phyloP scores from a whole-genome alignment of 2,888 invertebrate species.

The Dasysyrphus albostriatus region DNA sequence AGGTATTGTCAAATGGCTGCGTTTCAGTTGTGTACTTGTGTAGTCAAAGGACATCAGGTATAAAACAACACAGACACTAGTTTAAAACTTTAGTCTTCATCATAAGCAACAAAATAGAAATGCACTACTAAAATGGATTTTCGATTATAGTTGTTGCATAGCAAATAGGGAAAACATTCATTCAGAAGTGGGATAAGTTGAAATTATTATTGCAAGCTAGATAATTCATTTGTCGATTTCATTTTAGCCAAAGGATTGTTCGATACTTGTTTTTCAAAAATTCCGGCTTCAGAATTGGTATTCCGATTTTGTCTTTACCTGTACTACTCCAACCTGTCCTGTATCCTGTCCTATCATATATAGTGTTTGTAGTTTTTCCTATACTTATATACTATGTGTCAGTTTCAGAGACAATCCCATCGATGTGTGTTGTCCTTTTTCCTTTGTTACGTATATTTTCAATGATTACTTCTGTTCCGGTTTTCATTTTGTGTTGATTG shows the following conservation, averaged over 20 bases:
- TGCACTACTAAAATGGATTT: slow-evolving; percentile 39
- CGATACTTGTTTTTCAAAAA: neutral
- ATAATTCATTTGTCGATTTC: slow-evolving; percentile 58
- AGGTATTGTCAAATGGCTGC: no score
- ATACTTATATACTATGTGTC: neutral
- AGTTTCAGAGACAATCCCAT: slow-evolving; percentile 1
- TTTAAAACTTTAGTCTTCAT: neutral
- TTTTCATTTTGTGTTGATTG: slow-evolving; percentile 66
- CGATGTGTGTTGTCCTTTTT: slow-evolving; percentile 16
- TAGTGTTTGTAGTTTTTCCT: neutral
- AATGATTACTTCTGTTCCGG: slow-evolving; percentile 57
- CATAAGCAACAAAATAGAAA: slow-evolving; percentile 26
- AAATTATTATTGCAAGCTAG: slow-evolving; percentile 49
- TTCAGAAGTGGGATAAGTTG: slow-evolving; percentile 36
- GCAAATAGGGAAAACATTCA: slow-evolving; percentile 3
- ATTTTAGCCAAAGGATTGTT: slow-evolving; percentile 11
- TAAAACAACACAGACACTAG: neutral
- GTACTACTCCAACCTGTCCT: neutral
- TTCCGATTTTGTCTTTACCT: slow-evolving; percentile 4
- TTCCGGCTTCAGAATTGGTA: slow-evolving; percentile 10
- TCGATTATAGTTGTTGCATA: slow-evolving; percentile 43
- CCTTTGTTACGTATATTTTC: slow-evolving; percentile 38
- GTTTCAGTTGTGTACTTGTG: no score
- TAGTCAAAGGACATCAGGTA: neutral
- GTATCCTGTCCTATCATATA: neutral